Base-by-base conservation (phyloP, 64 coral and sea anemone genomes). In the Orbicella faveolata region DNA sequence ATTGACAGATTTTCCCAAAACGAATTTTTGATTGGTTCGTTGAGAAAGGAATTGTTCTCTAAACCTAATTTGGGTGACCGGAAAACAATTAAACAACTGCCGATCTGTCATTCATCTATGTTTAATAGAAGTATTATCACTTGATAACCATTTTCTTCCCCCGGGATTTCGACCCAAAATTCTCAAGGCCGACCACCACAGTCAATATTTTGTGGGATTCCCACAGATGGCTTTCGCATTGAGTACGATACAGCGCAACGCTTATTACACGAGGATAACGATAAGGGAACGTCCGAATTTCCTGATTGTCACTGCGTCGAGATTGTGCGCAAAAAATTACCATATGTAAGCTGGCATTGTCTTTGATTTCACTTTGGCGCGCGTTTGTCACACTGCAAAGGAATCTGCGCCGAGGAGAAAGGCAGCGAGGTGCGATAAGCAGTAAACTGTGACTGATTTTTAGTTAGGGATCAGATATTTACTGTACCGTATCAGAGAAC, bases 371-470 rank as follows among this genome's bases (percentile, higher is more conserved):
- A 52, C 6, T 70, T 52, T 51, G 65, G 36, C 36, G 82, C 36
- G 36, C 63, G 34, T 68, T 68, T 83, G 69, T 68, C 9, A 6
- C 1, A 21, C 17, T 13, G 63, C 63, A 44, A 51, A 68, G 81
- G 19, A n/a, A 83, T 69, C 63, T 25, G 33, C 35, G 35, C 63
- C 10, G 34, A 63, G 20, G 61, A 68, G 62, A 73, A 48, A 73
- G 36, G 30, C 10, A 23, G 21, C 20, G 44, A 30, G 41, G 65
- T 73, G 37, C 21, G 11, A 52, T 37, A 72, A 19, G 65, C 64
- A 66, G 67, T 52, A 70, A 68, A 85, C 20, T 85, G 82, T 85
- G 82, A 85, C 82, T 17, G 64, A 85, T 83, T 21, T 83, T 68
- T 44, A 68, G 80, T 67, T 67, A 83, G 54, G 63, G 14, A 81